A percentile compares a stretch with the other conserved stretches of the same genome.
Conservation (phyloP, 1,140 invertebrate species). For the Octopus sinensis region DNA sequence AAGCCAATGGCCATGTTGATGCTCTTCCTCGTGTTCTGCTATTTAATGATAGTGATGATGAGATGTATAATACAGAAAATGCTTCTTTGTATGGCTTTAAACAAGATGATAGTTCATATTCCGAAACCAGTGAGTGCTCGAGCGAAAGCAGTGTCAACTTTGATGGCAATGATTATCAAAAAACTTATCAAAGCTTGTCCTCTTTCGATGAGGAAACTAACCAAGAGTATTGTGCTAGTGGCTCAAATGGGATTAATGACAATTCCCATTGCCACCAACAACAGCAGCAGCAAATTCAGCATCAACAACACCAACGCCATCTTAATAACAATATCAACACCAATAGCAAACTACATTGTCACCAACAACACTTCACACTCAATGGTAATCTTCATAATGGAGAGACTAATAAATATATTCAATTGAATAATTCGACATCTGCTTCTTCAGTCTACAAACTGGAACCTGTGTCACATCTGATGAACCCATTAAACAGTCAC, state of each 20-base stretch:
- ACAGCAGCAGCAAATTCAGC: not conserved
- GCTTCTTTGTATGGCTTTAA: constrained; percentile 65
- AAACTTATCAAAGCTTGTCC: constrained; percentile 38
- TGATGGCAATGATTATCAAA: constrained; percentile 33
- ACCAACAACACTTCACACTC: constrained; percentile 16
- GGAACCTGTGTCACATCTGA: constrained; percentile 49
- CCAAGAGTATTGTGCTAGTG: constrained; percentile 20
- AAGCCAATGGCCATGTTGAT: constrained; percentile 7
- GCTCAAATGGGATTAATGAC: not conserved
- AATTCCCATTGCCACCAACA: not conserved
- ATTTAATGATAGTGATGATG: constrained; percentile 56
- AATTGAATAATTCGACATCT: constrained; percentile 30
- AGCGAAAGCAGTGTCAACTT: constrained; percentile 31
- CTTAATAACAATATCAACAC: not conserved
- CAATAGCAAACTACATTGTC: not conserved
- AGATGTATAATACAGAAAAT: constrained; percentile 64
- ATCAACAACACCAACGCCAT: not conserved
- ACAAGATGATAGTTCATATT: constrained; percentile 66
- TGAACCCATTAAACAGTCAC: constrained; percentile 39
- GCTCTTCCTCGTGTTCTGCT: constrained; percentile 38
- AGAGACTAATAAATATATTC: constrained; percentile 37
- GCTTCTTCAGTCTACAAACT: constrained; percentile 41
- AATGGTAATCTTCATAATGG: constrained; percentile 26
- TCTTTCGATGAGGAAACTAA: constrained; percentile 23
- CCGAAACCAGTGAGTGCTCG: constrained; percentile 60